Evolutionary conservation across 1,140 invertebrate genomes (phyloP).

Genomic region (Akabosia matsudoensis): DNA sequence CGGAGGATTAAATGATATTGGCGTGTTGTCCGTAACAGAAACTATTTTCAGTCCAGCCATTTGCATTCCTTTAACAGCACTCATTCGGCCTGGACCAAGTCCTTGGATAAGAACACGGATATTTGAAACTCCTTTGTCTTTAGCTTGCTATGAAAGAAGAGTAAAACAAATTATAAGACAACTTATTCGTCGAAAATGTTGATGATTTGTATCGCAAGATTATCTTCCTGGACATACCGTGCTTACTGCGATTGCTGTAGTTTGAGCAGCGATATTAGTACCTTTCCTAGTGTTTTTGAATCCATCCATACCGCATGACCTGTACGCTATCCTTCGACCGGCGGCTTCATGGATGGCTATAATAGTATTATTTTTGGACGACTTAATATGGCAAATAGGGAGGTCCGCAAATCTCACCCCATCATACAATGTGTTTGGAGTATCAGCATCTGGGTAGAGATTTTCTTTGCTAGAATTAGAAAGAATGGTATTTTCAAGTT

Average conservation of each 20-base stretch:
- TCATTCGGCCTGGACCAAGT: slow-evolving; percentile 82
- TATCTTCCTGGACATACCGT: slow-evolving; percentile 56
- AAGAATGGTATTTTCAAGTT: slow-evolving; percentile 40
- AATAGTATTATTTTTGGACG: slow-evolving; percentile 82
- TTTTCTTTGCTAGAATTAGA: slow-evolving; percentile 64
- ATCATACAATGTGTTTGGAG: slow-evolving; percentile 70
- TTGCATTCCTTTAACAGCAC: slow-evolving; percentile 86
- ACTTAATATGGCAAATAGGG: slow-evolving; percentile 76
- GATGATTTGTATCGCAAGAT: neutral
- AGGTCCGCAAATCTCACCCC: slow-evolving; percentile 73
- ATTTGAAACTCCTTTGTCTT: slow-evolving; percentile 68
- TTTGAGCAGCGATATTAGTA: slow-evolving; percentile 92
- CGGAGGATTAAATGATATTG: slow-evolving; percentile 71
- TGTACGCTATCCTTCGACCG: slow-evolving; percentile 54
- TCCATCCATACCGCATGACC: slow-evolving; percentile 82
- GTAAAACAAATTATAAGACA: neutral
- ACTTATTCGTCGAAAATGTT: slow-evolving; percentile 10
- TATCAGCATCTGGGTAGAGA: slow-evolving; percentile 70
- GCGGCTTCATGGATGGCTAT: slow-evolving; percentile 67
- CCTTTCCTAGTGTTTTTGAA: slow-evolving; percentile 93
- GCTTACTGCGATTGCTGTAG: slow-evolving; percentile 75
- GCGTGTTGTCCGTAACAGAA: slow-evolving; percentile 84
- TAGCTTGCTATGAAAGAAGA: slow-evolving; percentile 63
- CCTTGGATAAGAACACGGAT: slow-evolving; percentile 73
- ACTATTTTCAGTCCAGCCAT: slow-evolving; percentile 83